phyloP scores from a whole-genome alignment of 2,113 vertebrate genomes.

The Anser brachyrhynchus region DNA sequence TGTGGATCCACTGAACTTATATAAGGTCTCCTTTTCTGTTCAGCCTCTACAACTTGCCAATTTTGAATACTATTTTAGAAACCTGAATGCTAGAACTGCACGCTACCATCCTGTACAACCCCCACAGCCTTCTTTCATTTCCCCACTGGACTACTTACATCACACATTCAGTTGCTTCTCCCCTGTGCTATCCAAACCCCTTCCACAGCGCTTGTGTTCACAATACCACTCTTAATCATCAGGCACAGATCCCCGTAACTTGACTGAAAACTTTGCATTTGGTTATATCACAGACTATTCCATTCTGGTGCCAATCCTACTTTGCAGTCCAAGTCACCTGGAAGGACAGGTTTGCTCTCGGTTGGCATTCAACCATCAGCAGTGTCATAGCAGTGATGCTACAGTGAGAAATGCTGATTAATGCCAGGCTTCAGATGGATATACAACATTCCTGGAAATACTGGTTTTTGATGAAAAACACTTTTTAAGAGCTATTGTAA shows the following conservation, averaged over 20 bases:
- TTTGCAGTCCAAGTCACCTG: not conserved
- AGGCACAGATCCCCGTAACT: not conserved
- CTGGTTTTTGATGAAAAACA: not conserved
- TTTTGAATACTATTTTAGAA: not conserved
- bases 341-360: not conserved
- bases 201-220: not conserved
- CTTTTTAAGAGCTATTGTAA: not conserved
- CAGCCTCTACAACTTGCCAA: too few species aligned
- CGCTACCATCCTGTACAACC: not conserved
- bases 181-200: accelerated
- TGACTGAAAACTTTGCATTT: not conserved
- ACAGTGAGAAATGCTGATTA: not conserved
- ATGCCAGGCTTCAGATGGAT: not conserved
- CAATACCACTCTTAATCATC: not conserved
- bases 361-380: not conserved
- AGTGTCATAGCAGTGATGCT: not conserved
- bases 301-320: not conserved
- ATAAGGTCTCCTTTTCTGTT: accelerated
- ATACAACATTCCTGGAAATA: not conserved
- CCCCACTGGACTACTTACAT: accelerated
- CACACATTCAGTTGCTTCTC: not conserved
- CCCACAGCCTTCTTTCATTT: not conserved
- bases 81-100: not conserved
- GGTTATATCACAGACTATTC: not conserved
- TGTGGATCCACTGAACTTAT: not conserved